Evolutionary conservation across 2,797 vertebrate genomes (phyloP), one percentile per base, ranked within the genome.

Genomic region (Tapera naevia): DNA sequence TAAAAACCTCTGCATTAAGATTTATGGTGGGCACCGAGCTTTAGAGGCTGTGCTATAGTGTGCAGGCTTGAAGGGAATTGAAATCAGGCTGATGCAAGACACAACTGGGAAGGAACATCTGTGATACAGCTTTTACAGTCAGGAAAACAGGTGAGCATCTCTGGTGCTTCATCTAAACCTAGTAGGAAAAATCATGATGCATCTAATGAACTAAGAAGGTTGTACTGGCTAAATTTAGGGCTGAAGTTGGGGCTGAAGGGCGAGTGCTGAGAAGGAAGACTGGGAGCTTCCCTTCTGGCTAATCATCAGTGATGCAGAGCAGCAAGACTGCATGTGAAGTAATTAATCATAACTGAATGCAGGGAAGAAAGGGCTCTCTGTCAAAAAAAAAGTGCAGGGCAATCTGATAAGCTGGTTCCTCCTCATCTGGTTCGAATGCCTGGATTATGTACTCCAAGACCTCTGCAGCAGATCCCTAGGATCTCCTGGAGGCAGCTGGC

Each of bases 231-330:
- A 86, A 86, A 94, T 94, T 90, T 86, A 86, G 73, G 80, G 80
- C 76, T 79, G 72, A 79, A 82, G 22, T 5, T 66, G 48, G 23
- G 65, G 61, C 61, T 65, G 67, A 50, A 86, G 85, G 57, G 33
- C 1, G 8, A 33, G 10, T 65, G 37, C 82, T 83, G 61, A 69
- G 54, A 88, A 72, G 62, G 54, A 72, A 92, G 84, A 73, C 80
- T 84, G 51, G 43, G 76, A 90, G 88, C 46, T 43, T 94, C 21
- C 83, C 86, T 95, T 72, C 65, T 2, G 3, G 91, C 82, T 91
- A 81, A 95, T 94, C 66, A 43, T 62, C 80, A 75, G 76, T 27
- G 80, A 91, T 80, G 89, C 88, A 82, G 67, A 95, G 74, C 80
- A 82, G 80, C 86, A 56, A 3, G 56, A n/a, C 71, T 12, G n/a